These are phyloP conservation scores for Argyra leucocephala DNA, from an alignment of 2,888 invertebrate genomes.

Conservation along the genomic window DNA sequence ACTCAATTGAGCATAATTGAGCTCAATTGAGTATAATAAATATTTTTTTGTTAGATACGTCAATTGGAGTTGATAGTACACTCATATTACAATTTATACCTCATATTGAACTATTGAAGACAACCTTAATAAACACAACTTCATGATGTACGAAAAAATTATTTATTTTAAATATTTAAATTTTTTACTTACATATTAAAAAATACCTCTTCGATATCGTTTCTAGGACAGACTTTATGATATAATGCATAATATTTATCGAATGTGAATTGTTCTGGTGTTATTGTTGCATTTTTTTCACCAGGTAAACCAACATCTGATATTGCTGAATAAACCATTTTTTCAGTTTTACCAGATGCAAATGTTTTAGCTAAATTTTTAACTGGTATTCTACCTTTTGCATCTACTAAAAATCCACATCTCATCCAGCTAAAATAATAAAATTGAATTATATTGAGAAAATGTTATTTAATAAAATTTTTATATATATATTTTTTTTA, in stretches of 20 bases:
- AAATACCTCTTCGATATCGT: slow-evolving; percentile 97
- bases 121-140: no score
- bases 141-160: no score
- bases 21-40: no score
- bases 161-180: slow-evolving; percentile 8
- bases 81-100: no score
- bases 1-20: no score
- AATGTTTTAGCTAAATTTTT: slow-evolving; percentile 94
- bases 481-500: slow-evolving; percentile 25
- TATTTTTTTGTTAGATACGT: no score
- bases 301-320: slow-evolving; percentile 87
- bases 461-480: slow-evolving; percentile 19
- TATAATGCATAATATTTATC: slow-evolving; percentile 97
- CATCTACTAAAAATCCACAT: slow-evolving; percentile 85
- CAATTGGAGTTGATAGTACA: no score
- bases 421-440: slow-evolving; percentile 84
- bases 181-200: slow-evolving; percentile 75
- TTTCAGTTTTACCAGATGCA: slow-evolving; percentile 99
- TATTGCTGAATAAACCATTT: slow-evolving; percentile 92
- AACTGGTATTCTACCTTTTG: slow-evolving; percentile 91
- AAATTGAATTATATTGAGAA: slow-evolving; percentile 16
- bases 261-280: slow-evolving; percentile 89
- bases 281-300: slow-evolving; percentile 93
- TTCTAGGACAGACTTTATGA: slow-evolving; percentile 97
- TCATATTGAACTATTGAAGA: no score